Conservation (phyloP, 2,797 vertebrate species). For the Bradypodion ventrale region DNA sequence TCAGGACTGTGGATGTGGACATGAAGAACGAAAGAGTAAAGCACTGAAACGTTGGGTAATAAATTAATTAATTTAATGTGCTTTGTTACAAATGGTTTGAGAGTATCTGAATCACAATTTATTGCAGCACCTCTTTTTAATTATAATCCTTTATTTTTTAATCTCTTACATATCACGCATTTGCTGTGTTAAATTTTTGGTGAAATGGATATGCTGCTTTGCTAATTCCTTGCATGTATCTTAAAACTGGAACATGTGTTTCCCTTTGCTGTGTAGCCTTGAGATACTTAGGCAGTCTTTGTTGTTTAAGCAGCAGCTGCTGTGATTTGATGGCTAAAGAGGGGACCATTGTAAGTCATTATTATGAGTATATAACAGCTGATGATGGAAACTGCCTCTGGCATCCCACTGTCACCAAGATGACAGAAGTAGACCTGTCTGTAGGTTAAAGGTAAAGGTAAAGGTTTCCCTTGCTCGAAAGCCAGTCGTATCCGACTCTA, state of each 20-base stretch:
- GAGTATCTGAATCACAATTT: neutral
- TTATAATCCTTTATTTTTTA: neutral
- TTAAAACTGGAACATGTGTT: slow-evolving; percentile 24
- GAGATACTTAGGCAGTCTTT: slow-evolving; percentile 24
- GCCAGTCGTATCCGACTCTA: no score
- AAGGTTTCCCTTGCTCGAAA: no score
- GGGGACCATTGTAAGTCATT: slow-evolving; percentile 20
- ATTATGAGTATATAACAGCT: slow-evolving; percentile 13
- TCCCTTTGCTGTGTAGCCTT: slow-evolving; percentile 28
- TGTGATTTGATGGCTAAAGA: slow-evolving; percentile 33
- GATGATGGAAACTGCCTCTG: slow-evolving; percentile 33
- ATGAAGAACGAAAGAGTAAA: neutral
- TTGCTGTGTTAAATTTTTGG: slow-evolving; percentile 21
- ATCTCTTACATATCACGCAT: slow-evolving; percentile 14
- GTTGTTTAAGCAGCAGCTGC: slow-evolving; percentile 31
- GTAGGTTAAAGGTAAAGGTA: no score
- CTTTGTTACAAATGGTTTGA: neutral
- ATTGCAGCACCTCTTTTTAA: neutral
- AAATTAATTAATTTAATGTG: neutral
- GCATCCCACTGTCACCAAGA: neutral
- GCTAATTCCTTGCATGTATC: slow-evolving; percentile 19
- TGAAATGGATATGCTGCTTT: slow-evolving; percentile 24
- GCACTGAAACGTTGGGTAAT: neutral
- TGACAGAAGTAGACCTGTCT: slow-evolving; percentile 14
- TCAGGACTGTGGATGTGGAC: no score